A percentile compares a stretch with the other conserved stretches of the same genome.
Conservation (phyloP, 2,797 vertebrate genomes). For the Parauchenoglanis punctatus region DNA sequence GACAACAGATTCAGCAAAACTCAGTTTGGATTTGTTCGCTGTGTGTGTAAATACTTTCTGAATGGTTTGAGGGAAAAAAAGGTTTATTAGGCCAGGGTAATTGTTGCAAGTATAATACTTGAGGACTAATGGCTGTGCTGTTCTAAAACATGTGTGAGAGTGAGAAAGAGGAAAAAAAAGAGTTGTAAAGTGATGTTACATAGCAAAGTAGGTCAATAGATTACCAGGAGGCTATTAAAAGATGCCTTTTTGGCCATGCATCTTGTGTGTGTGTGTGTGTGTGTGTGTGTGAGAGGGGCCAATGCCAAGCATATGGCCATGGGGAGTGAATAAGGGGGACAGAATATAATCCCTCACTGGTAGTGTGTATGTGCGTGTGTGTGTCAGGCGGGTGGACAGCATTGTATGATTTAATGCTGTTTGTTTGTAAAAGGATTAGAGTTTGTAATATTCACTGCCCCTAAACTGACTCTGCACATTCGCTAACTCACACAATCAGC, state of each 20-base stretch:
- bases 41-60: background rate
- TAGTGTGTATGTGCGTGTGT: constrained; percentile 42
- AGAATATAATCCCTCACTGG: constrained; percentile 70
- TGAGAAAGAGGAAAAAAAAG: background rate
- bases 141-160: constrained; percentile 36
- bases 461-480: constrained; percentile 27
- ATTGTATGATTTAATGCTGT: constrained; percentile 49
- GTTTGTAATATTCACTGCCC: constrained; percentile 35
- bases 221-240: constrained; percentile 68
- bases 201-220: constrained; percentile 69
- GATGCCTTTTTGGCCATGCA: constrained; percentile 65
- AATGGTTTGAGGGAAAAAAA: background rate
- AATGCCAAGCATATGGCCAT: constrained; percentile 74
- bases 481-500: constrained; percentile 18
- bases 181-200: constrained; percentile 50
- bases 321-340: constrained; percentile 63
- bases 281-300: constrained; percentile 42
- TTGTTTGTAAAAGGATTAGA: constrained; percentile 55
- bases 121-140: constrained; percentile 30
- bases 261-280: constrained; percentile 28
- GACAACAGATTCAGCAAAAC: constrained; percentile 14
- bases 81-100: constrained; percentile 40
- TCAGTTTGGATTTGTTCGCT: background rate
- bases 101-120: constrained; percentile 42
- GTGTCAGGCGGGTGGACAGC: constrained; percentile 31